Evolutionary conservation across 2,797 vertebrate genomes (phyloP).

Genomic region (Pseudomugil gertrudae): DNA sequence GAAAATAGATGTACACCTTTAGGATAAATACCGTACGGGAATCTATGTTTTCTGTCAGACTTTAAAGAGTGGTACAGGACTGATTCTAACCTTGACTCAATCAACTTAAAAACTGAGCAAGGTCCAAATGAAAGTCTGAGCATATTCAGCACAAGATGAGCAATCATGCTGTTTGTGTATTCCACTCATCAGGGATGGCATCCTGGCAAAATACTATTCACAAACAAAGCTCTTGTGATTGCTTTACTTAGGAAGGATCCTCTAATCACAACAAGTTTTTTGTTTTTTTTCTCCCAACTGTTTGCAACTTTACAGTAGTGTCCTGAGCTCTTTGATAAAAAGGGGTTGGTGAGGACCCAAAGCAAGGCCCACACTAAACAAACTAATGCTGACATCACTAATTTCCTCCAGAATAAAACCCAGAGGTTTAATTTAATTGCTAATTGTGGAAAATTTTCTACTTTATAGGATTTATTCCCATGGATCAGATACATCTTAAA

Average conservation of each 20-base stretch:
- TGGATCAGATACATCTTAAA: neutral
- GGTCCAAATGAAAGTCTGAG: slow-evolving; percentile 7
- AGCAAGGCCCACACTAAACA: slow-evolving; percentile 16
- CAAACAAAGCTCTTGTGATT: slow-evolving; percentile 36
- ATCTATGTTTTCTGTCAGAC: neutral
- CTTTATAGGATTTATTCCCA: slow-evolving; percentile 10
- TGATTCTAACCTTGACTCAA: neutral
- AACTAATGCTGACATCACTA: neutral
- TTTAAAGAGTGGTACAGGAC: slow-evolving; percentile 10
- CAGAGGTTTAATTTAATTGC: neutral
- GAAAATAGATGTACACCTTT: neutral
- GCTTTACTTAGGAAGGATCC: slow-evolving; percentile 30
- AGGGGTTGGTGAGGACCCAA: slow-evolving; percentile 45
- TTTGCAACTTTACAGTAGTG: slow-evolving; percentile 37
- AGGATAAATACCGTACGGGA: neutral
- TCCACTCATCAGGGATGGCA: slow-evolving; percentile 23
- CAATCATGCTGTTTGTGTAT: slow-evolving; percentile 13
- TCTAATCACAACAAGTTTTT: slow-evolving; percentile 45
- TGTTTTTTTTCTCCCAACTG: slow-evolving; percentile 32
- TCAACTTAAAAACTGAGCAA: slow-evolving; percentile 2
- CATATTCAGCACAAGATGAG: slow-evolving; percentile 21
- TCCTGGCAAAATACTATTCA: slow-evolving; percentile 25
- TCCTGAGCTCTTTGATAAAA: slow-evolving; percentile 46
- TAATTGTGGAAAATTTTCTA: slow-evolving; percentile 14
- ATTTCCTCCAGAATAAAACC: slow-evolving; percentile 8